Evolutionary conservation across 2,888 invertebrate genomes (phyloP), one percentile per base, ranked within the genome.

Genomic region (Ophion ventricosus): DNA sequence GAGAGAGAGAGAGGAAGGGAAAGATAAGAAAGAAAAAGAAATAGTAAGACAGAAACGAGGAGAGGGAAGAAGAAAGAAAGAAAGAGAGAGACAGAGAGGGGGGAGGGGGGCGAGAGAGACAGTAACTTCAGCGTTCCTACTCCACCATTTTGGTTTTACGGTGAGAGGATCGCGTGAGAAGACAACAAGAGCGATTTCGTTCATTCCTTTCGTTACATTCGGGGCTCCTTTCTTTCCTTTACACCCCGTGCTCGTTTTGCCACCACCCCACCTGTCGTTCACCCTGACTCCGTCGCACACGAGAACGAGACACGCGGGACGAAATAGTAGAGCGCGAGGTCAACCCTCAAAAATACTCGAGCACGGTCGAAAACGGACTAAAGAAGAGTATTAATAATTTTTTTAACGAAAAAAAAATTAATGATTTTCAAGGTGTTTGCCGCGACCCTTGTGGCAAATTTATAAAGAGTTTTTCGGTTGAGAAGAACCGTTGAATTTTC

Each of bases 81-180:
- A n/a, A 20, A 8, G 59, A 0, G 26, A 40, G 57, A 40, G n/a
- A 10, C 20, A 35, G 14, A 20, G n/a, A 5, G 14, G 25, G 17
- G 40, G 43, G n/a, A 23, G n/a, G 43, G 56, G 72, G 35, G 35
- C n/a, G 35, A 8, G 59, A 0, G 26, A 40, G 57, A 40, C 8
- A 35, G 49, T 35, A 74, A 20, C 54, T 78, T 74, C 49, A 73
- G 61, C 61, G 67, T 74, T 78, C 67, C 63, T 82, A 78, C 64
- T 23, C 25, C 43, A 23, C 73, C 80, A 80, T 80, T 26, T 67
- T 67, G 59, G 26, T 74, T 78, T 72, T 49, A 77, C 57, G 72
- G 73, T 35, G 82, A 73, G 73, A 74, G 79, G 82, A 84, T 84
- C 84, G 84, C 84, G 84, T 84, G 84, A 79, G 78, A 84, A 84